A percentile compares a stretch with the other conserved stretches of the same genome.
Conservation (phyloP, 2,797 vertebrate genomes). For the Alca torda region DNA sequence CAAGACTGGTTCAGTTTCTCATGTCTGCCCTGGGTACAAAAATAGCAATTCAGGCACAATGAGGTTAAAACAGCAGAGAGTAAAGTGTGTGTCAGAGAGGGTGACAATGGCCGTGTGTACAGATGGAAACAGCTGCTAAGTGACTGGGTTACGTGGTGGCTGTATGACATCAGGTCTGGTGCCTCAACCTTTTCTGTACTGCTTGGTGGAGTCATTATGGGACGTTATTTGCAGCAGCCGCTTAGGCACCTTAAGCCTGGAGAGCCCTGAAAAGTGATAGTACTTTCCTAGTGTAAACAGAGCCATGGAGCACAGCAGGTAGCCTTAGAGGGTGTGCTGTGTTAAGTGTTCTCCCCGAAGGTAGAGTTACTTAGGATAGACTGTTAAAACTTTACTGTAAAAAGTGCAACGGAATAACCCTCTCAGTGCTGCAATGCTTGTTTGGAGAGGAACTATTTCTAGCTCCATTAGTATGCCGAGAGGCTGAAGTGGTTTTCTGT, state of each 20-base stretch:
- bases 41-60: background rate
- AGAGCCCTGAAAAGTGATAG: background rate
- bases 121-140: background rate
- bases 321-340: background rate
- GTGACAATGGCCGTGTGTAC: background rate
- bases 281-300: background rate
- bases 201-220: rapidly evolving
- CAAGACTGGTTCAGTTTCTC: background rate
- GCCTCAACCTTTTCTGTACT: background rate
- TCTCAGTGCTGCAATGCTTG: background rate
- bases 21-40: rapidly evolving
- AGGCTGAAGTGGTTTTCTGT: background rate
- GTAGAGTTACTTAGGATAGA: background rate
- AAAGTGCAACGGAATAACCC: background rate
- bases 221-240: background rate
- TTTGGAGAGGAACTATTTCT: background rate
- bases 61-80: background rate
- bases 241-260: background rate
- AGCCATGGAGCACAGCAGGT: background rate
- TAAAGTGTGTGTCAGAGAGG: background rate
- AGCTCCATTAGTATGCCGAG: rapidly evolving
- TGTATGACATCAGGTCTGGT: background rate
- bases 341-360: background rate
- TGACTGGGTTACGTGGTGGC: background rate
- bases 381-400: background rate